Percentiles rank a stretch among this genome's conserved stretches.
Conservation (phyloP, 2,797 vertebrate genomes). For the Manis crassicaudata region DNA sequence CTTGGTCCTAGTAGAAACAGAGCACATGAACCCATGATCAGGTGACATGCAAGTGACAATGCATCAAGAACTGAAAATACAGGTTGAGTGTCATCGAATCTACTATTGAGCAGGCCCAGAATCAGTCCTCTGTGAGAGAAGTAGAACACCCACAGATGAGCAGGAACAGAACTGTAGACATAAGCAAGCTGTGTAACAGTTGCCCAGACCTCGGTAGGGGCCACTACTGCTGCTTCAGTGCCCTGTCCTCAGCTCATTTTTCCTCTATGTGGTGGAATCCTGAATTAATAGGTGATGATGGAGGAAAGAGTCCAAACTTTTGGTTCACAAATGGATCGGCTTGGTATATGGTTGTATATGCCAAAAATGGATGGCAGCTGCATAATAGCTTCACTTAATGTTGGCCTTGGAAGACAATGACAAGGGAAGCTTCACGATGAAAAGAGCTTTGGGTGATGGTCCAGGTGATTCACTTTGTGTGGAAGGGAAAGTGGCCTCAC, state of each 20-base stretch:
- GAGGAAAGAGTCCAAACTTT: background rate
- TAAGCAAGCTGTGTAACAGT: background rate
- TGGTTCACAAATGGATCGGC: background rate
- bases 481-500: background rate
- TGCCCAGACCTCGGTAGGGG: background rate
- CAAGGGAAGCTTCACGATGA: background rate
- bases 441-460: background rate
- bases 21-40: background rate
- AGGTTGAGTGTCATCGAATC: background rate
- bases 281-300: background rate
- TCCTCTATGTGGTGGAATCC: background rate
- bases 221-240: background rate
- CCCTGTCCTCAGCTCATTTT: background rate
- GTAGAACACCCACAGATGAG: background rate
- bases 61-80: too few species aligned
- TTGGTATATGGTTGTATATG: background rate
- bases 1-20: background rate
- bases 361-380: background rate
- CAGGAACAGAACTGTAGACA: background rate
- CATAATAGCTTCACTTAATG: background rate
- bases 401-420: background rate
- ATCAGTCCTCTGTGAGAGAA: background rate
- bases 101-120: background rate
- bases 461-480: background rate
- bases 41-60: background rate